These are phyloP conservation scores for Benthosema pterotum DNA, from an alignment of 2,797 vertebrate species.

Conservation along the genomic window DNA sequence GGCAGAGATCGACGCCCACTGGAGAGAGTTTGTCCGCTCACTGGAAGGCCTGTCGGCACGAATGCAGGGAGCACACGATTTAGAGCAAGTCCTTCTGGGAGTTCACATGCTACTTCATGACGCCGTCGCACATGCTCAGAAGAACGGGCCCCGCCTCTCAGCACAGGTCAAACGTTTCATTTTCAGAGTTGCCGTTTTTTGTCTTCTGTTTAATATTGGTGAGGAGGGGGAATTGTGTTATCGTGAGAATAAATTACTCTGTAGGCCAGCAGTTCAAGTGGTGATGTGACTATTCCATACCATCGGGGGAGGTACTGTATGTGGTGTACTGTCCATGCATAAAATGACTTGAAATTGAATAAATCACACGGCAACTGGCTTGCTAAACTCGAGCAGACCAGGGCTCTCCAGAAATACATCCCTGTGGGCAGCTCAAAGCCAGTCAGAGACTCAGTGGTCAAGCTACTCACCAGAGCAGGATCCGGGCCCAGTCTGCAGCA, in stretches of 20 bases:
- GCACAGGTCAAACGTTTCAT: constrained; percentile 76
- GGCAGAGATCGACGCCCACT: constrained; percentile 86
- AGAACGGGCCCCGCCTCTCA: constrained; percentile 70
- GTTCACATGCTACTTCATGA: constrained; percentile 80
- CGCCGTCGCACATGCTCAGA: constrained; percentile 76
- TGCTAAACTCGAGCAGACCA: constrained; percentile 8
- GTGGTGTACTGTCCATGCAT: constrained; percentile 13
- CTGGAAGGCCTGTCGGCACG: constrained; percentile 83
- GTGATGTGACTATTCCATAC: too few relatives aligned
- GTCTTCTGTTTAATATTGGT: neutral
- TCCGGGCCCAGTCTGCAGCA: neutral
- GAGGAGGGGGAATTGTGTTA: neutral
- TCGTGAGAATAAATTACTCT: too few relatives aligned
- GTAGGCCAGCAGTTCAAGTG: too few relatives aligned
- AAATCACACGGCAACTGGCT: constrained; percentile 19
- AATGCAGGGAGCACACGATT: constrained; percentile 75
- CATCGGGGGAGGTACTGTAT: constrained; percentile 10
- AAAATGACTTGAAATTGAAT: constrained; percentile 36
- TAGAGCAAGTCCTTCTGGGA: constrained; percentile 85
- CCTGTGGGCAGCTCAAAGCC: constrained; percentile 29
- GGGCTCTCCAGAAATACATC: constrained; percentile 42
- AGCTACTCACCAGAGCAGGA: constrained; percentile 10
- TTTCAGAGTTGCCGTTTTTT: constrained; percentile 11
- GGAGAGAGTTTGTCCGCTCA: constrained; percentile 84
- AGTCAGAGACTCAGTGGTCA: neutral